These are phyloP conservation scores for Actinemys pallida DNA, from an alignment of 2,113 vertebrate genomes.

Conservation along the genomic window DNA sequence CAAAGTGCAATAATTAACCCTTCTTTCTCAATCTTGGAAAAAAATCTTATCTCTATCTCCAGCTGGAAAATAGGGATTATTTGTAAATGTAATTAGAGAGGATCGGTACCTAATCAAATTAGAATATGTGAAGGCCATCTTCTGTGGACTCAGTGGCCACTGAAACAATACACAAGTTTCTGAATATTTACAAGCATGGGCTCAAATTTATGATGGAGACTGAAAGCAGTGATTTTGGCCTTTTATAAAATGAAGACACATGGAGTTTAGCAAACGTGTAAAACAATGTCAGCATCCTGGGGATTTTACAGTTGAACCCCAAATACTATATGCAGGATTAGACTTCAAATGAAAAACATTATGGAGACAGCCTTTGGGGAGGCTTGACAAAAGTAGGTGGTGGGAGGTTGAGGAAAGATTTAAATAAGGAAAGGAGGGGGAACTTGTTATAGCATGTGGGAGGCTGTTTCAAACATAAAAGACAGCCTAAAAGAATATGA, in stretches of 20 bases:
- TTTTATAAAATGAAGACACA: slow-evolving; percentile 27
- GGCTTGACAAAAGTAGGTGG: not conserved
- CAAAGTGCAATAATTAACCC: slow-evolving; percentile 23
- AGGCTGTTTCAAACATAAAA: slow-evolving; percentile 23
- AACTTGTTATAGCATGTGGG: not conserved
- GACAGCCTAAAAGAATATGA: not conserved
- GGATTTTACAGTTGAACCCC: not conserved
- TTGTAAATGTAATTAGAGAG: slow-evolving; percentile 70
- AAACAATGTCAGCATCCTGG: rapidly evolving
- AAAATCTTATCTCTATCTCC: slow-evolving; percentile 67
- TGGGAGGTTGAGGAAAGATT: not conserved
- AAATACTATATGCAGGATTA: not conserved
- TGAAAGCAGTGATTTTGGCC: not conserved
- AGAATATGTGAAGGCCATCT: slow-evolving; percentile 55
- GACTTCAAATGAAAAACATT: not conserved
- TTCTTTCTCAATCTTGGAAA: not conserved
- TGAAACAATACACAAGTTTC: slow-evolving; percentile 47
- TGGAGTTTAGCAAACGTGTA: not conserved
- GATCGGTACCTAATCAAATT: slow-evolving; percentile 67
- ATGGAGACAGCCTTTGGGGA: not conserved
- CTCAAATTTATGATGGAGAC: slow-evolving; percentile 17
- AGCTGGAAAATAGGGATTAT: slow-evolving; percentile 71
- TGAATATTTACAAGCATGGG: slow-evolving; percentile 27
- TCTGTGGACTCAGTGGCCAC: slow-evolving; percentile 57
- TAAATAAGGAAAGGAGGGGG: not conserved